phyloP scores from a whole-genome alignment of 2,797 vertebrate genomes.

The Gouania willdenowi region DNA sequence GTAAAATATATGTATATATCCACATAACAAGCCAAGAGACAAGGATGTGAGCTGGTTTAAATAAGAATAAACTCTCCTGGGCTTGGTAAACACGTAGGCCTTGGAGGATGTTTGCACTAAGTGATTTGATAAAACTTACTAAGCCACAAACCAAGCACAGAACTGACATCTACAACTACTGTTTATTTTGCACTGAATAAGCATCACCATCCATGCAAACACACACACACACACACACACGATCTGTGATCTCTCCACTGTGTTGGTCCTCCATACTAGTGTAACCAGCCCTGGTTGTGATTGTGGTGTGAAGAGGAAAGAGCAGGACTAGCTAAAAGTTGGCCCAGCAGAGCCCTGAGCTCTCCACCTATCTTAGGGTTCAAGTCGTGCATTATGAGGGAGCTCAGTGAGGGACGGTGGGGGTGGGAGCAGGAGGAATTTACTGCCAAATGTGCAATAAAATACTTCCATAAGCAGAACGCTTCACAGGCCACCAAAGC shows the following conservation, averaged over 20 bases:
- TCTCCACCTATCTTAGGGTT: slow-evolving; percentile 47
- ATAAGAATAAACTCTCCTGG: too few relatives aligned
- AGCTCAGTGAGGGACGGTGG: slow-evolving; percentile 57
- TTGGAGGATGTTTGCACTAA: too few relatives aligned
- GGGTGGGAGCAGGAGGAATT: slow-evolving; percentile 74
- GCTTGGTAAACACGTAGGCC: too few relatives aligned
- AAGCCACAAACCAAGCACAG: slow-evolving; percentile 52
- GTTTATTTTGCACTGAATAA: slow-evolving; percentile 37
- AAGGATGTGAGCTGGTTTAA: too few relatives aligned
- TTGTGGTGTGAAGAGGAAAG: not conserved
- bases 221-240: too few relatives aligned
- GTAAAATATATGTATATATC: too few relatives aligned
- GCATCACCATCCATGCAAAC: slow-evolving; percentile 19
- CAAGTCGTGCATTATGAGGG: slow-evolving; percentile 70
- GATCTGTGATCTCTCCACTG: too few relatives aligned
- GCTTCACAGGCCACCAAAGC: slow-evolving; percentile 43
- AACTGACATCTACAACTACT: slow-evolving; percentile 38
- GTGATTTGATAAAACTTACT: too few relatives aligned
- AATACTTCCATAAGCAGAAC: slow-evolving; percentile 62
- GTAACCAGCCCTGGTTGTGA: slow-evolving; percentile 1
- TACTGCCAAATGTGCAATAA: slow-evolving; percentile 83
- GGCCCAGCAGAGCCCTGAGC: slow-evolving; percentile 30
- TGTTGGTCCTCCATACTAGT: slow-evolving; percentile 1
- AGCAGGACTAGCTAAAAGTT: slow-evolving; percentile 42
- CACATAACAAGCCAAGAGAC: too few relatives aligned